Base-by-base conservation (phyloP, 2,888 invertebrate species). In the Oscheius sp. region DNA sequence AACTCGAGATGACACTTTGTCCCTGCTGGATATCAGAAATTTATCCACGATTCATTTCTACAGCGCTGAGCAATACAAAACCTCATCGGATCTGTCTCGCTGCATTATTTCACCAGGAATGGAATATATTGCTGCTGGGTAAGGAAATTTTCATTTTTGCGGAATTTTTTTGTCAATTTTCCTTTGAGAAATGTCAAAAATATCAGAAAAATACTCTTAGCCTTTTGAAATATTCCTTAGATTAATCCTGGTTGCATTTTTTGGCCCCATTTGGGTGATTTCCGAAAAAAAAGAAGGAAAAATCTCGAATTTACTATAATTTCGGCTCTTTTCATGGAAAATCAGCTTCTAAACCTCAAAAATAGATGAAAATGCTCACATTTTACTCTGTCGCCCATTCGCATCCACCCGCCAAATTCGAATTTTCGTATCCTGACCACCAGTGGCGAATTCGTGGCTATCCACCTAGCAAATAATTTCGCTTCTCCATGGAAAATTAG, bases 401-500 rank as follows among this genome's bases (percentile, higher is more conserved):
- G 58, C 23, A 16, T 81, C 82, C 23, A 95, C 92, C 89, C 95
- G 95, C 98, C 98, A 99, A 66, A 99, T 91, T 90, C 96, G 97
- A 76, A 99, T 94, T 91, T 96, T 97, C 85, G 97, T 92, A 90
- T 99, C 99, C 9, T 94, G 93, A 69, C 98, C 98, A 23, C 96
- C 98, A 3, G 96, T 95, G 21, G 95, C 96, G 72, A 92, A 90
- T 49, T 89, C 89, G 81, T 93, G 85, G 95, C 96, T 21, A 93
- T 92, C 6, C 2, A 95, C 94, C 95, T 96, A 99, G 89, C 93
- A 93, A 0, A 97, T 93, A 55, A 99, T 95, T 91, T 98, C 98
- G 41, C 95, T 95, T n/a, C n/a, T 80, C 98, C 98, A 89, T 72
- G 73, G 29, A 73, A 68, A 53, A 75, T 71, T 64, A 25, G n/a